Percentiles rank a stretch among this genome's conserved stretches.
These are phyloP conservation scores for Maconellicoccus hirsutus DNA, from an alignment of 1,140 invertebrate species.

Conservation along the genomic window DNA sequence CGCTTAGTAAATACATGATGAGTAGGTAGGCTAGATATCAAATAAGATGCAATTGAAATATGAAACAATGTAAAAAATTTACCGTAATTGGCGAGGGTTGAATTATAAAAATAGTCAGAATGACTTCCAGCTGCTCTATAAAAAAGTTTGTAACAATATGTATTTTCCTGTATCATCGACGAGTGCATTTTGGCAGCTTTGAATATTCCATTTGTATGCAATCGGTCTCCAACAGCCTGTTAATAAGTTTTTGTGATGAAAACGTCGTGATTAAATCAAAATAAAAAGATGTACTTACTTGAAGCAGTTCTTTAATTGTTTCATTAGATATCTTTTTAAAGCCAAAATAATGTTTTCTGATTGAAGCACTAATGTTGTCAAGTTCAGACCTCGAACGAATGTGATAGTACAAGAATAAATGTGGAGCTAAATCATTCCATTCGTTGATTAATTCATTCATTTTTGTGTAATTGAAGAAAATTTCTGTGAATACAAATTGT, in stretches of 20 bases:
- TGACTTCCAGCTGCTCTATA: constrained; percentile 28
- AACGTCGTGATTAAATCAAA: too few species aligned
- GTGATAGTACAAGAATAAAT: too few species aligned
- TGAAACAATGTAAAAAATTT: neutral
- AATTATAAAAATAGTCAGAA: constrained; percentile 15
- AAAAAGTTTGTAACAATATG: constrained; percentile 30
- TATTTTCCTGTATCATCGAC: constrained; percentile 26
- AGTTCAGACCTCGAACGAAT: too few species aligned
- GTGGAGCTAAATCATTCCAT: constrained; percentile 27
- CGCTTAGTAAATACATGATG: too few species aligned
- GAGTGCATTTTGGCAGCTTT: constrained; percentile 26
- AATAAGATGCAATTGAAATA: too few species aligned
- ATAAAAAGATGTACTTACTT: constrained; percentile 25
- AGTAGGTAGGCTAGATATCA: too few species aligned
- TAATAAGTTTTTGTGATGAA: neutral
- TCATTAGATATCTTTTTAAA: constrained; percentile 24
- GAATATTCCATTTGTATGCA: constrained; percentile 28
- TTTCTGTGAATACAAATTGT: constrained; percentile 24
- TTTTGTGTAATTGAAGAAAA: constrained; percentile 18
- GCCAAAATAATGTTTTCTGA: constrained; percentile 28
- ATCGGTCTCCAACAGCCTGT: constrained; percentile 30
- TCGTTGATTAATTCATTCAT: constrained; percentile 26
- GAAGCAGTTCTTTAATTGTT: constrained; percentile 25
- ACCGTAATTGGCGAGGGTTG: constrained; percentile 11
- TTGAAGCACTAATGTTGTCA: too few species aligned